Conservation (phyloP, 2,888 invertebrate genomes). For the Acrocera orbiculus region DNA sequence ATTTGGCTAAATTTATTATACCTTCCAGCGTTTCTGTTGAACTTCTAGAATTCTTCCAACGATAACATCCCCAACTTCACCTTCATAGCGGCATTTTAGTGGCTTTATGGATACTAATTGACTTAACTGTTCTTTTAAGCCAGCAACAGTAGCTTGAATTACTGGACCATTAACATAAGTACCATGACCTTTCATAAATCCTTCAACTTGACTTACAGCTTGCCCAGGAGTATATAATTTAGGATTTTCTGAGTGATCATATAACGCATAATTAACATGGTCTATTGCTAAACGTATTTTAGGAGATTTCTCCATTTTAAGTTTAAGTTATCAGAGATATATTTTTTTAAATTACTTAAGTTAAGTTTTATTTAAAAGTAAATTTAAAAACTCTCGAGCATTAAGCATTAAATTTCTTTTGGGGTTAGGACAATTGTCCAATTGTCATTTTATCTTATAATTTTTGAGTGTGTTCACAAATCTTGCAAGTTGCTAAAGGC, state of each 20-base stretch:
- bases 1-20: background rate
- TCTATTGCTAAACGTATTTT: conserved; percentile 47
- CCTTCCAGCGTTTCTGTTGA: conserved; percentile 83
- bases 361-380: no score
- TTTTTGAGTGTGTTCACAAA: no score
- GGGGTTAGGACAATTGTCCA: no score
- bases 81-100: conserved; percentile 75
- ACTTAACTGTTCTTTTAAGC: conserved; percentile 85
- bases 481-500: no score
- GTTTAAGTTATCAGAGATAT: no score
- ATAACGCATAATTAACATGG: conserved; percentile 38
- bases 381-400: no score
- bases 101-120: conserved; percentile 85
- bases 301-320: no score
- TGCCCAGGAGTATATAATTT: conserved; percentile 73
- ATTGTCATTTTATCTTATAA: no score
- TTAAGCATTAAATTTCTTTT: no score
- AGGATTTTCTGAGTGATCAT: conserved; percentile 38
- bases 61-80: conserved; percentile 93
- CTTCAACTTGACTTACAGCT: conserved; percentile 54
- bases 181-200: conserved; percentile 74
- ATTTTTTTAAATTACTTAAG: no score
- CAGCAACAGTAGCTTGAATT: conserved; percentile 85
- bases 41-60: conserved; percentile 90
- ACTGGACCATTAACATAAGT: conserved; percentile 74